phyloP scores from a whole-genome alignment of 2,888 invertebrate genomes.

The Pristionchus japonicus region DNA sequence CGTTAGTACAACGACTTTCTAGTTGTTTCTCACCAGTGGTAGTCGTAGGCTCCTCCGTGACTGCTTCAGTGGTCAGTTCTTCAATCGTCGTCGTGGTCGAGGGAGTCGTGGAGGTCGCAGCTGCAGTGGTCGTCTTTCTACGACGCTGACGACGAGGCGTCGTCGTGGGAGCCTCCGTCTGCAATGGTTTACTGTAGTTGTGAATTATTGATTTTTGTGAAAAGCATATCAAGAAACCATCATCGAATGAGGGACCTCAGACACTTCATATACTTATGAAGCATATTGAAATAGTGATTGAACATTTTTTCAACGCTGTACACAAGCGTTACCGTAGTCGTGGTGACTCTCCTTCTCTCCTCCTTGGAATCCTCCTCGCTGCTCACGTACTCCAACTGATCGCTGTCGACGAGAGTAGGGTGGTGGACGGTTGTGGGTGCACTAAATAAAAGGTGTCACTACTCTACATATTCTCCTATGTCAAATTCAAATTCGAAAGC shows the following conservation, averaged over 20 bases:
- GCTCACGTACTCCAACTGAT: slow-evolving; percentile 35
- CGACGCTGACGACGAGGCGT: background rate
- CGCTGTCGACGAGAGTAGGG: background rate
- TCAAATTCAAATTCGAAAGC: too few species aligned
- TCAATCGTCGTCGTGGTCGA: too few species aligned
- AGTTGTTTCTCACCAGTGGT: background rate
- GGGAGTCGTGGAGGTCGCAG: background rate
- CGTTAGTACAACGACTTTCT: background rate
- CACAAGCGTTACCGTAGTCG: background rate
- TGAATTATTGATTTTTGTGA: too few species aligned
- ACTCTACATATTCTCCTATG: background rate
- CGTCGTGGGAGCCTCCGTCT: slow-evolving; percentile 43
- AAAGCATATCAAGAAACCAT: too few species aligned
- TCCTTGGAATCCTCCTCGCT: background rate
- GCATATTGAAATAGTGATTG: too few species aligned
- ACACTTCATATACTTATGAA: too few species aligned
- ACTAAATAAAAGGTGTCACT: background rate
- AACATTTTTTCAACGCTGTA: background rate
- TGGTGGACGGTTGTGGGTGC: background rate
- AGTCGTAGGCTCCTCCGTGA: background rate
- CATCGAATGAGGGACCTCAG: too few species aligned
- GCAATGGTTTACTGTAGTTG: background rate
- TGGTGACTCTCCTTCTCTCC: slow-evolving; percentile 19
- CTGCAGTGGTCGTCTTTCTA: background rate
- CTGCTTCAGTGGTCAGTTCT: background rate